Evolutionary conservation across 2,113 vertebrate species (phyloP).

Genomic region (Melanocharis versteri): DNA sequence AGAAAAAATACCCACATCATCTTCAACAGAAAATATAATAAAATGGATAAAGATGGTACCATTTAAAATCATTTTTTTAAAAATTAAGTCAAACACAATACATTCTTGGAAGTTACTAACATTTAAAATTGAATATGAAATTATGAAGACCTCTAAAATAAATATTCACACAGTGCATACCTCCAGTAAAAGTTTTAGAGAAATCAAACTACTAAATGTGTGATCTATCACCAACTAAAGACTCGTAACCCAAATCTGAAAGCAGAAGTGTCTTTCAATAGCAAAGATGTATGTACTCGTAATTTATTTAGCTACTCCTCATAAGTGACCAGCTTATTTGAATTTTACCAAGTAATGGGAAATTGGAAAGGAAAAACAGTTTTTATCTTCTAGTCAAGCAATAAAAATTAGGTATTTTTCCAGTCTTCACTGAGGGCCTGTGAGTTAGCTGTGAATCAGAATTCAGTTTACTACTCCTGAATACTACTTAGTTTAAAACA

Average conservation of each 20-base stretch:
- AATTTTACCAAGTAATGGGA: neutral
- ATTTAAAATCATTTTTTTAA: neutral
- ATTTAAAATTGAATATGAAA: neutral
- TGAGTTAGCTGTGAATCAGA: neutral
- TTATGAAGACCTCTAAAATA: neutral
- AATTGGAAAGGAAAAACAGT: neutral
- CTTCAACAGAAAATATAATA: neutral
- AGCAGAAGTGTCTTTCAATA: neutral
- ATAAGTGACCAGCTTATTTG: neutral
- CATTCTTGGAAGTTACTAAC: neutral
- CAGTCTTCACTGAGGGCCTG: neutral
- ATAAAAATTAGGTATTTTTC: neutral
- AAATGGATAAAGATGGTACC: neutral
- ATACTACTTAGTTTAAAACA: neutral
- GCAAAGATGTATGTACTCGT: neutral
- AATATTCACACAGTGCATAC: neutral
- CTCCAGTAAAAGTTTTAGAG: neutral
- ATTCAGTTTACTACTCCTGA: neutral
- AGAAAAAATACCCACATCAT: neutral
- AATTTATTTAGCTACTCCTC: neutral
- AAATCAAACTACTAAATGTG: neutral
- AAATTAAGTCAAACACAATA: neutral
- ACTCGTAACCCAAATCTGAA: neutral
- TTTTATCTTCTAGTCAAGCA: neutral
- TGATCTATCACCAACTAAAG: neutral